phyloP scores from a whole-genome alignment of 1,140 invertebrate genomes.

The Danaus melanippus region DNA sequence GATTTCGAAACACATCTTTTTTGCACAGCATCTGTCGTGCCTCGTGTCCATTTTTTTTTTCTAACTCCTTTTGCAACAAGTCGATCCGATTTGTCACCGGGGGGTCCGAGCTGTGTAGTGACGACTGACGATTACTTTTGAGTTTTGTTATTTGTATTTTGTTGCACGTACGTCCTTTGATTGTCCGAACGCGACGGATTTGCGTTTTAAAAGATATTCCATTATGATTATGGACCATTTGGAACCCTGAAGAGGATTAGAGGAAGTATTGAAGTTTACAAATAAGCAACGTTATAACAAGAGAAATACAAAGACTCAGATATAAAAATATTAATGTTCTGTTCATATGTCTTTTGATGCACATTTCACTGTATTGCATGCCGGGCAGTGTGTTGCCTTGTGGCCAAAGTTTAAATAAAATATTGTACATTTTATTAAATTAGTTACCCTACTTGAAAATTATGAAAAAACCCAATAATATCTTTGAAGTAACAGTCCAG shows the following conservation, averaged over 20 bases:
- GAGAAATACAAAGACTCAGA: too few relatives aligned
- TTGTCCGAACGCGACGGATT: conserved; percentile 57
- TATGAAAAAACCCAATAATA: too few relatives aligned
- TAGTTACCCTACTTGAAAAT: too few relatives aligned
- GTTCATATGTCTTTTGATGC: too few relatives aligned
- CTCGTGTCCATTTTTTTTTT: conserved; percentile 54
- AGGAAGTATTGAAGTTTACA: conserved; percentile 20
- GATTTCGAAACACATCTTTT: conserved; percentile 36
- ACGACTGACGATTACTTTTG: conserved; percentile 47
- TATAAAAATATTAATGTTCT: too few relatives aligned
- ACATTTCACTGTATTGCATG: too few relatives aligned
- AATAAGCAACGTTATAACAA: too few relatives aligned
- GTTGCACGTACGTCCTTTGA: conserved; percentile 38
- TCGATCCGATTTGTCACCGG: conserved; percentile 58
- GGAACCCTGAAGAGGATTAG: conserved; percentile 45
- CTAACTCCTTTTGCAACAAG: conserved; percentile 37
- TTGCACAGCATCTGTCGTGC: conserved; percentile 52
- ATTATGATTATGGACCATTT: conserved; percentile 30
- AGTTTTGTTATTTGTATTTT: conserved; percentile 38
- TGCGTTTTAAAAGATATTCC: conserved; percentile 35
- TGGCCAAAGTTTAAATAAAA: too few relatives aligned
- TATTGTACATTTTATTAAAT: too few relatives aligned
- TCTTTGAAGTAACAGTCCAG: too few relatives aligned
- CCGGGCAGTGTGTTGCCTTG: too few relatives aligned
- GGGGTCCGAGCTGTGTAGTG: conserved; percentile 47